Base-by-base conservation (phyloP, 2,888 invertebrate species). In the Allygus modestus region DNA sequence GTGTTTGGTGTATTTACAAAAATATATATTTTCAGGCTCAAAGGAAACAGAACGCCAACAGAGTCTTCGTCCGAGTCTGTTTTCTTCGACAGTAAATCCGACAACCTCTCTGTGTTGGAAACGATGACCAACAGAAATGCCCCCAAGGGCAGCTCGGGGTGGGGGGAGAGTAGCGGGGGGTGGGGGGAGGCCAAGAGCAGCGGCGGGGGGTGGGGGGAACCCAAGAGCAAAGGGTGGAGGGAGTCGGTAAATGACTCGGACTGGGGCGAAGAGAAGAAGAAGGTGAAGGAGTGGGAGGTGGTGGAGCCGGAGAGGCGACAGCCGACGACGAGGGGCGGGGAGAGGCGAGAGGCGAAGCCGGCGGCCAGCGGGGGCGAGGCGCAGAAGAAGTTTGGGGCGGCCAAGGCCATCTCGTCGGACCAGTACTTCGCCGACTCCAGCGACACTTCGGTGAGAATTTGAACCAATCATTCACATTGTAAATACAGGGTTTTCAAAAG, bases 321-420 rank as follows among this genome's bases (percentile, higher is more conserved):
- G 26, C 71, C 82, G 5, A 15, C 51, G 15, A 37, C 69, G 0
- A 73, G 77, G 28, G 28, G n/a, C 12, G 28, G 28, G 1, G 65
- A 65, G 65, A 17, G 31, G 28, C 28, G 11, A 9, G 23, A 1
- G 23, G 1, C 28, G 28, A 26, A 23, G 4, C 75, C 82, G 0
- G 71, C 81, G 33, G 58, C 82, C 5, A 20, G 58, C 43, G 37
- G 71, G 17, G 95, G 95, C 88, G 94, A 95, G 85, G 97, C 98
- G 28, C 97, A 97, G 90, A 97, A 97, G 91, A 99, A 99, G 92
- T 99, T 99, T 90, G 99, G 98, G 79, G 95, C 96, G 88, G 98
- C 99, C 1, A 99, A 99, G 91, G 97, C 98, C 17, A 99, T 99
- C 89, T 99, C 99, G 85, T 99, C 99, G 0, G 98, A 98, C 89